Conservation (phyloP, 92 coral and sea anemone genomes). For the Chrysogorgia sp. region DNA sequence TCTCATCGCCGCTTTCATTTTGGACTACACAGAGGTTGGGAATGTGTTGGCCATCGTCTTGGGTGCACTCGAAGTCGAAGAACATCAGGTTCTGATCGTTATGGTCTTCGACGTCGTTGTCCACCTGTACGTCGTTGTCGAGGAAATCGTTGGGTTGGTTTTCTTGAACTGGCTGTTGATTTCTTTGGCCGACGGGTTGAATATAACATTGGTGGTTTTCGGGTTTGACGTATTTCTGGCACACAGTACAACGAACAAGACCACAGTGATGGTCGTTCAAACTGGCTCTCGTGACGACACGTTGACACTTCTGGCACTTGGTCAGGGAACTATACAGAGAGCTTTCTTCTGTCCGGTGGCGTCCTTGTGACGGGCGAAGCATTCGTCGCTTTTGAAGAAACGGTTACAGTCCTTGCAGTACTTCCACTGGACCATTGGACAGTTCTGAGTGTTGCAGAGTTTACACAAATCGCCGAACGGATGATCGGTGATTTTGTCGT, state of each 20-base stretch:
- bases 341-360: too few species aligned
- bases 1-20: slow-evolving; percentile 45
- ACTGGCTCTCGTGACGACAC: slow-evolving; percentile 18
- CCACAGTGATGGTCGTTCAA: slow-evolving; percentile 43
- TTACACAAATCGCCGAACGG: slow-evolving; percentile 37
- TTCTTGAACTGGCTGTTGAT: neutral
- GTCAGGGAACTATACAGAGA: too few species aligned
- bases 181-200: slow-evolving; percentile 30
- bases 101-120: neutral
- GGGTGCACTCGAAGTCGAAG: slow-evolving; percentile 54
- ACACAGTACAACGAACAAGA: slow-evolving; percentile 18
- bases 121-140: slow-evolving; percentile 23
- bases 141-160: slow-evolving; percentile 6
- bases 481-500: slow-evolving; percentile 47
- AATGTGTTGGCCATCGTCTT: slow-evolving; percentile 60
- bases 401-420: slow-evolving; percentile 47
- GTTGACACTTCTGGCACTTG: slow-evolving; percentile 18
- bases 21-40: slow-evolving; percentile 53
- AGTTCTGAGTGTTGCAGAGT: slow-evolving; percentile 11
- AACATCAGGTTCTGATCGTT: slow-evolving; percentile 29
- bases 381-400: slow-evolving; percentile 41
- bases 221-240: slow-evolving; percentile 26
- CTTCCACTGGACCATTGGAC: slow-evolving; percentile 18
- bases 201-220: slow-evolving; percentile 32
- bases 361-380: slow-evolving; percentile 39